Evolutionary conservation across 2,113 vertebrate species (phyloP).

Genomic region (Candoia aspera): DNA sequence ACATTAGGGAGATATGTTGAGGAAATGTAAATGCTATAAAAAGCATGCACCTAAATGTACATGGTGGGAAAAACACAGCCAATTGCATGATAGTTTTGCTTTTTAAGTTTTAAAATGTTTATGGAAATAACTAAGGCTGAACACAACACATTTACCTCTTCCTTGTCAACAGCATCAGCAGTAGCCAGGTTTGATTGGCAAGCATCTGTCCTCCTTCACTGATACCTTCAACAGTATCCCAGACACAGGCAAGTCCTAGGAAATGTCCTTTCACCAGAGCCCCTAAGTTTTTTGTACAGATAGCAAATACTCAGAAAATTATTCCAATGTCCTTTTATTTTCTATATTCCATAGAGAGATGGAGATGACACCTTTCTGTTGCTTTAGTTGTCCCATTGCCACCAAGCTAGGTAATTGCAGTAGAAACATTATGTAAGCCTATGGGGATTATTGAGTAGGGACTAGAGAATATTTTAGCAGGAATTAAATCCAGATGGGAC

Average conservation of each 20-base stretch:
- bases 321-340: background rate
- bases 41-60: background rate
- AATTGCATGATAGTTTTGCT: background rate
- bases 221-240: background rate
- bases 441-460: too few relatives aligned
- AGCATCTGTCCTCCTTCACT: background rate
- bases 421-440: background rate
- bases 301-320: background rate
- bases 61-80: background rate
- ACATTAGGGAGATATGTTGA: background rate
- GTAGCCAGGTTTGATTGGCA: background rate
- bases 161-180: background rate
- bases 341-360: background rate
- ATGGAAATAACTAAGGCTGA: background rate
- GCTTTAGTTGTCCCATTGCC: background rate
- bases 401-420: background rate
- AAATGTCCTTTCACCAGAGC: background rate
- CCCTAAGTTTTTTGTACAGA: background rate
- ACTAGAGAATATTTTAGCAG: background rate
- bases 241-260: background rate
- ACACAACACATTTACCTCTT: background rate
- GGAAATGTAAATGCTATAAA: background rate
- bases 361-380: background rate
- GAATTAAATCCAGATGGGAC: background rate
- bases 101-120: background rate